These are phyloP conservation scores for Bradypus variegatus DNA, from an alignment of 2,797 vertebrate species.

Conservation along the genomic window DNA sequence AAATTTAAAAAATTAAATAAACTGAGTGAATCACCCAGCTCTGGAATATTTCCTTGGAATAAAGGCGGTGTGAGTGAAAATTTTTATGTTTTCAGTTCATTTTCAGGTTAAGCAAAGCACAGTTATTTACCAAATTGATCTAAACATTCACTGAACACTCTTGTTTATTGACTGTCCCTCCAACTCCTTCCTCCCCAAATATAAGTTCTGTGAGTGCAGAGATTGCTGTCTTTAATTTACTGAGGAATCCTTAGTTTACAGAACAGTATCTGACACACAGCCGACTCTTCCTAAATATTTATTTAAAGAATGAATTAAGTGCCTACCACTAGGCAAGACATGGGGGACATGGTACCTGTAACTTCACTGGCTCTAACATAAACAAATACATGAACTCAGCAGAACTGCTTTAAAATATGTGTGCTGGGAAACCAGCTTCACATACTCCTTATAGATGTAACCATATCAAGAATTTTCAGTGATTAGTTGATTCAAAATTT, in stretches of 20 bases:
- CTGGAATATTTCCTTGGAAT: not conserved
- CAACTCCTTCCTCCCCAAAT: not conserved
- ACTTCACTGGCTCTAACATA: not conserved
- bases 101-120: conserved; percentile 23
- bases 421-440: not conserved
- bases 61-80: conserved; percentile 7
- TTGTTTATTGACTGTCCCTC: not conserved
- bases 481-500: conserved; percentile 14
- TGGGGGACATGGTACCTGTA: not conserved
- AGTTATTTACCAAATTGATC: conserved; percentile 17
- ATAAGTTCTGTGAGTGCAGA: not conserved
- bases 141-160: not conserved
- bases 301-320: conserved; percentile 24
- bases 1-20: too few species aligned
- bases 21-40: not conserved
- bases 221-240: not conserved
- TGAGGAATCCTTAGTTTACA: not conserved
- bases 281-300: not conserved
- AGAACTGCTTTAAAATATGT: not conserved
- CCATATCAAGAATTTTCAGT: not conserved
- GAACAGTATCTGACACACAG: not conserved
- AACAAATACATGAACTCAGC: not conserved
- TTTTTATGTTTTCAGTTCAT: not conserved
- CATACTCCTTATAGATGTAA: not conserved
- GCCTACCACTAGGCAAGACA: not conserved